These are phyloP conservation scores for Therioaphis trifolii DNA, from an alignment of 2,888 invertebrate species.

Conservation along the genomic window DNA sequence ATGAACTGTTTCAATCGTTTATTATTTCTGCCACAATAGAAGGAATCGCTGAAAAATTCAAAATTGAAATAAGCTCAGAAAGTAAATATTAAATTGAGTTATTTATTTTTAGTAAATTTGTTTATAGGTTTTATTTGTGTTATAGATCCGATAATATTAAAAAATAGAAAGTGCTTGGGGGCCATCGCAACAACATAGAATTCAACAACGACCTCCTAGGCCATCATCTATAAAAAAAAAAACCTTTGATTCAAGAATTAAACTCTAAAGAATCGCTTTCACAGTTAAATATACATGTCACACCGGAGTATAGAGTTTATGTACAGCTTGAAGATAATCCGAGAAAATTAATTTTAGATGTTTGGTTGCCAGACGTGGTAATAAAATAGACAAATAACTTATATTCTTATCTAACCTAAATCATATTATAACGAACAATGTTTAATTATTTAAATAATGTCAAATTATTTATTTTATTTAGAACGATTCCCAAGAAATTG, in stretches of 20 bases:
- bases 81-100: constrained; percentile 27
- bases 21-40: constrained; percentile 81
- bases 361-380: constrained; percentile 53
- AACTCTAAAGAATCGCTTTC: constrained; percentile 61
- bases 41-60: constrained; percentile 83
- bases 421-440: too few species aligned
- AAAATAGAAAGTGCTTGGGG: constrained; percentile 80
- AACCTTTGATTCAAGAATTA: constrained; percentile 66
- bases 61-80: constrained; percentile 74
- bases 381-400: background rate
- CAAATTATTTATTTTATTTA: background rate
- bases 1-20: constrained; percentile 77
- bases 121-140: constrained; percentile 13
- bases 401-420: too few species aligned
- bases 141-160: constrained; percentile 75
- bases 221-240: constrained; percentile 51
- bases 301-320: constrained; percentile 47
- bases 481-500: constrained; percentile 41
- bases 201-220: constrained; percentile 69
- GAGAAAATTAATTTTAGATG: constrained; percentile 30
- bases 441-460: too few species aligned
- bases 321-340: constrained; percentile 33
- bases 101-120: constrained; percentile 7
- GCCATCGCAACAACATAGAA: constrained; percentile 79
- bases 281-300: constrained; percentile 21